A percentile compares a stretch with the other conserved stretches of the same genome.
Conservation (phyloP, 2,113 vertebrate species). For the Rhineura floridana region DNA sequence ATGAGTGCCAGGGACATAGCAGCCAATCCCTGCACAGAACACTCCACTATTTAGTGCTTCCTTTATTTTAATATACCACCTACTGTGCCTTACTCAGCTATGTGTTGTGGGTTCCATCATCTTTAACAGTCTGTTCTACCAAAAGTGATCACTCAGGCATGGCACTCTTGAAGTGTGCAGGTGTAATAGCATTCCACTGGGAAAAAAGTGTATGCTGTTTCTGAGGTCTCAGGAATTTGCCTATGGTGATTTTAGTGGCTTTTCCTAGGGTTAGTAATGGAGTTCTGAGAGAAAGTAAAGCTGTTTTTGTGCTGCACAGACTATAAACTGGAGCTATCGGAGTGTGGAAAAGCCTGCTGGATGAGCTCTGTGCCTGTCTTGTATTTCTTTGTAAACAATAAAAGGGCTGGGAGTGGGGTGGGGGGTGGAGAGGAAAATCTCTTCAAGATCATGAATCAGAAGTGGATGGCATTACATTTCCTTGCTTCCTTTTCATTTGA, state of each 20-base stretch:
- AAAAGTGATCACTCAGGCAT: slow-evolving; percentile 34
- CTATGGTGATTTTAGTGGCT: slow-evolving; percentile 22
- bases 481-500: slow-evolving; percentile 27
- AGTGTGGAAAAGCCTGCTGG: not conserved
- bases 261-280: slow-evolving; percentile 8
- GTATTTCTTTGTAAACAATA: slow-evolving; percentile 29
- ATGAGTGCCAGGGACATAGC: not conserved
- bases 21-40: not conserved
- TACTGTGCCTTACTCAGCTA: not conserved
- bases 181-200: slow-evolving; percentile 22
- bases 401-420: not conserved
- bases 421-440: not conserved
- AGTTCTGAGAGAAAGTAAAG: slow-evolving; percentile 16
- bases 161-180: slow-evolving; percentile 30
- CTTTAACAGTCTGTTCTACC: slow-evolving; percentile 45
- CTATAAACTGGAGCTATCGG: slow-evolving; percentile 4
- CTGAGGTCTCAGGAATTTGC: not conserved
- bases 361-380: not conserved
- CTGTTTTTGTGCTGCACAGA: not conserved
- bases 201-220: slow-evolving; percentile 18
- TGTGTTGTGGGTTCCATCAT: not conserved
- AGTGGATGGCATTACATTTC: slow-evolving; percentile 25
- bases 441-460: slow-evolving; percentile 34
- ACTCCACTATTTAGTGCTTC: not conserved
- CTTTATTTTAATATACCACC: not conserved